phyloP scores from a whole-genome alignment of 2,113 vertebrate genomes.

The Leucopsar rothschildi region DNA sequence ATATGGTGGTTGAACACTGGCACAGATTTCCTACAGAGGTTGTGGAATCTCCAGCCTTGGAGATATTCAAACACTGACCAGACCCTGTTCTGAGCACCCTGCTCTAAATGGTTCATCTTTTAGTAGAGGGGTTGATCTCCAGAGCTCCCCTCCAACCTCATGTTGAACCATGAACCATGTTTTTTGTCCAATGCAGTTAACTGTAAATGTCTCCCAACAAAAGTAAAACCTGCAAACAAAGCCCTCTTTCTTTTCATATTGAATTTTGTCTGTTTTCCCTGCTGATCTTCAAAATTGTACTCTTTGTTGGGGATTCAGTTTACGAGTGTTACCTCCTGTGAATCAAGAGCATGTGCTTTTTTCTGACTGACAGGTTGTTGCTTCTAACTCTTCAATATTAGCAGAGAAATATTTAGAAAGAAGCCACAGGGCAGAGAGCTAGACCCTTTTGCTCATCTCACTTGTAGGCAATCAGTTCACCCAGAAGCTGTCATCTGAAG shows the following conservation, averaged over 20 bases:
- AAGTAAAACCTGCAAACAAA: neutral
- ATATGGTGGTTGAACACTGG: neutral
- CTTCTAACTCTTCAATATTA: neutral
- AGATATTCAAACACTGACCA: neutral
- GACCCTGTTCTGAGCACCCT: neutral
- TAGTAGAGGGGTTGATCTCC: neutral
- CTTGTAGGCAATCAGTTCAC: neutral
- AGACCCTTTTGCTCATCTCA: neutral
- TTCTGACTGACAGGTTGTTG: neutral
- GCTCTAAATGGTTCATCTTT: neutral
- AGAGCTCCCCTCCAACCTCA: neutral
- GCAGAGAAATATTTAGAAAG: neutral
- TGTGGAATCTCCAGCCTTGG: neutral
- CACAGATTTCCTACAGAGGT: neutral
- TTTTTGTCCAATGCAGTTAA: neutral
- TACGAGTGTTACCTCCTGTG: neutral
- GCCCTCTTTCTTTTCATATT: neutral
- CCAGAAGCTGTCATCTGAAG: neutral
- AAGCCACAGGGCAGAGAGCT: neutral
- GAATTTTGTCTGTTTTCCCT: neutral
- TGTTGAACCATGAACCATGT: neutral
- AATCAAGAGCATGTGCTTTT: neutral
- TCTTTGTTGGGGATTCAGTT: neutral
- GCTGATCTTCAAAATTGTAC: neutral
- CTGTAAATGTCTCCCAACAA: neutral